phyloP scores from a whole-genome alignment of 2,888 invertebrate genomes.

The Drosophila mimetica region DNA sequence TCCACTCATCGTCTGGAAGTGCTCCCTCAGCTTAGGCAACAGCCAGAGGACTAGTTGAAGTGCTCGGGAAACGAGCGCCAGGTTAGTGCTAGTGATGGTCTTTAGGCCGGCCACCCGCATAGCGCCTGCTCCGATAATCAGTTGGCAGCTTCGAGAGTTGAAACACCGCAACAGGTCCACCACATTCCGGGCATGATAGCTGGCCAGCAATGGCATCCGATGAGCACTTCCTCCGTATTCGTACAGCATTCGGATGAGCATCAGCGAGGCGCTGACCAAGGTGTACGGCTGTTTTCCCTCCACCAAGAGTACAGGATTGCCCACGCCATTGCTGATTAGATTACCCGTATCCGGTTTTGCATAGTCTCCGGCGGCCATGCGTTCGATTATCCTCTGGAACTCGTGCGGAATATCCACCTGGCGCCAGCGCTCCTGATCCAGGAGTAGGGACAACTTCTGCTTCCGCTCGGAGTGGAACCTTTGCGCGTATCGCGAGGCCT shows the following conservation, averaged over 20 bases:
- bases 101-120: conserved; percentile 96
- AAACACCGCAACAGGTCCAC: conserved; percentile 95
- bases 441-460: conserved; percentile 91
- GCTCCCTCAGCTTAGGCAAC: conserved; percentile 89
- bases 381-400: conserved; percentile 93
- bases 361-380: conserved; percentile 86
- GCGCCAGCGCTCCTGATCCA: conserved; percentile 97
- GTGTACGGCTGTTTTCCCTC: conserved; percentile 89
- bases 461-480: conserved; percentile 95
- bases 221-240: conserved; percentile 95
- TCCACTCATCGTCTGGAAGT: conserved; percentile 87
- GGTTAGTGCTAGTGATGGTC: conserved; percentile 96
- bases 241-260: conserved; percentile 94
- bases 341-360: conserved; percentile 44
- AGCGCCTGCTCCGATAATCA: conserved; percentile 98
- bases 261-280: conserved; percentile 92
- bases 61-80: conserved; percentile 93
- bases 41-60: conserved; percentile 92
- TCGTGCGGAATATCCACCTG: conserved; percentile 95
- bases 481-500: conserved; percentile 95
- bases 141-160: conserved; percentile 95
- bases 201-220: conserved; percentile 91
- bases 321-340: conserved; percentile 45
- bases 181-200: conserved; percentile 92
- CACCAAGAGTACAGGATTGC: conserved; percentile 86